These are phyloP conservation scores for Slavum lentiscoides DNA, from an alignment of 2,888 invertebrate genomes.

Conservation along the genomic window DNA sequence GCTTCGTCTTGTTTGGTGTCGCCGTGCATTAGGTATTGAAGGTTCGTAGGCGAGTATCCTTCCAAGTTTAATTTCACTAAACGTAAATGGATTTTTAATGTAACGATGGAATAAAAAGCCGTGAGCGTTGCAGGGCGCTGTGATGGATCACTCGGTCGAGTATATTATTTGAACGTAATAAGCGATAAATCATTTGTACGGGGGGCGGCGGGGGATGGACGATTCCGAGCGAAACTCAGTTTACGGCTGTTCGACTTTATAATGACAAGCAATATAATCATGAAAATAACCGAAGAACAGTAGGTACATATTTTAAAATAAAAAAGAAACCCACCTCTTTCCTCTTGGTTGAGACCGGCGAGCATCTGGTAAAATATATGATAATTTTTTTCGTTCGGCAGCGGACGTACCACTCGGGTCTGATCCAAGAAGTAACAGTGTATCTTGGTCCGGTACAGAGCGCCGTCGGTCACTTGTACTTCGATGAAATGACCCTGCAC, in stretches of 20 bases:
- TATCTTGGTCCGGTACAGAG: slow-evolving; percentile 91
- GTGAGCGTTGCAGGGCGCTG: background rate
- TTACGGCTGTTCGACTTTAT: too few relatives aligned
- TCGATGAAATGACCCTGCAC: slow-evolving; percentile 92
- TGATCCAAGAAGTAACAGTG: slow-evolving; percentile 95
- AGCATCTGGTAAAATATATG: slow-evolving; percentile 96
- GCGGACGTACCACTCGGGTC: slow-evolving; percentile 83
- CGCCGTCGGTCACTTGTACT: slow-evolving; percentile 93
- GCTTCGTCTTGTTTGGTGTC: slow-evolving; percentile 73
- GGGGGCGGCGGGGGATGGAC: background rate
- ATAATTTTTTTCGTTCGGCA: slow-evolving; percentile 89
- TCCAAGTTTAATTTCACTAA: slow-evolving; percentile 81
- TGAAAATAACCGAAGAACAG: background rate
- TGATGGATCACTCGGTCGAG: too few relatives aligned
- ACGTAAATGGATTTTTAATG: background rate
- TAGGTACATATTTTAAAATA: too few relatives aligned
- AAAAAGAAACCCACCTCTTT: slow-evolving; percentile 65
- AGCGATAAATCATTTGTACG: too few relatives aligned
- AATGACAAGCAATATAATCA: too few relatives aligned
- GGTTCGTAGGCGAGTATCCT: slow-evolving; percentile 78
- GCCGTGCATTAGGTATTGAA: slow-evolving; percentile 78
- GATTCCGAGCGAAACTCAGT: background rate
- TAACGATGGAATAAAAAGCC: background rate
- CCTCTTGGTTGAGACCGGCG: slow-evolving; percentile 84
- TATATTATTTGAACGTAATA: too few relatives aligned